Base-by-base conservation (phyloP, 2,797 vertebrate species). In the Tamandua tetradactyla region DNA sequence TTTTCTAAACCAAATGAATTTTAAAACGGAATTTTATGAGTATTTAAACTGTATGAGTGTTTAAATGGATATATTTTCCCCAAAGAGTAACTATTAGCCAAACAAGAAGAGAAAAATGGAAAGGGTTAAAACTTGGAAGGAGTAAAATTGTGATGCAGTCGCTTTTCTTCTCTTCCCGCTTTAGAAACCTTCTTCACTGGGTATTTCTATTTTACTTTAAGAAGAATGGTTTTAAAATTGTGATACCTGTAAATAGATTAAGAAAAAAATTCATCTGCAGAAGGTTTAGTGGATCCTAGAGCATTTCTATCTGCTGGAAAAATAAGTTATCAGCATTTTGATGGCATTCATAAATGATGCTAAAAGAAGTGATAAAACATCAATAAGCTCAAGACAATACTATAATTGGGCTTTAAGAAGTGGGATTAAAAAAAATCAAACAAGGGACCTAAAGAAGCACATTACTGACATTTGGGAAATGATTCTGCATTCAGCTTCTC, bases 1-100 rank as follows among this genome's bases (percentile, higher is more conserved):
- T 92, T 89, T 42, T 82, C 2, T 89, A 96, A 93, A 79, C 13
- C 30, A 90, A 91, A 78, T 88, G 2, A 71, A 69, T 91, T 3
- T 95, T 87, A 93, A 84, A 87, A 79, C 91, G 95, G 86, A 85
- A 85, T 89, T 91, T 91, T 95, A 23, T 23, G 95, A 69, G 49
- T 52, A 49, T 52, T 52, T 52, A 52, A n/a, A n/a, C n/a, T n/a
- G n/a, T n/a, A n/a, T 42, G 25, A 15, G 2, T 87, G 37, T 66
- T 93, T 68, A 89, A 89, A 74, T 81, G 15, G 9, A 78, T 80
- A 15, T 12, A 14, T 64, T 76, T 92, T 13, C 25, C 23, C 47
- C 17, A 61, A 78, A 89, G 32, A 85, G 55, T 69, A 94, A 13
- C 40, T 87, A 27, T 79, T 78, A 61, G 32, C 20, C 61, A 88